Evolutionary conservation across 2,113 vertebrate genomes (phyloP), one percentile per base, ranked within the genome.

Genomic region (Rhinoderma darwinii): DNA sequence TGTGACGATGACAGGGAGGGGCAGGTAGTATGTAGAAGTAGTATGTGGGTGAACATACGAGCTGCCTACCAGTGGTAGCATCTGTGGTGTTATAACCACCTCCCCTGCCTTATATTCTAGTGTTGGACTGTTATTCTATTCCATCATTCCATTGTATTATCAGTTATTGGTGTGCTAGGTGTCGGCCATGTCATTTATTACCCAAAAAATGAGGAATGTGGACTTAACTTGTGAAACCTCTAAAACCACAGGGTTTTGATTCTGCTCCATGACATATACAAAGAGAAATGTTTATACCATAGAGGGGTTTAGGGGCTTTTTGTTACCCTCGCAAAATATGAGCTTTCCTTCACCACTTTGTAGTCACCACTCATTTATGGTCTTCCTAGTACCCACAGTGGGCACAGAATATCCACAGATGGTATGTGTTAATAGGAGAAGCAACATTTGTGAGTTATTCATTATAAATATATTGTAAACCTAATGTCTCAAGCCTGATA

Each of bases 51-150:
- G 79, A 56, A 44, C 79, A 82, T 63, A 66, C 61, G 10, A 44
- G 56, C n/a, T 30, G 77, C 20, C 66, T 54, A 11, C 44, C 44
- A 50, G 39, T 51, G 37, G 83, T 63, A 56, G 39, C 41, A 25
- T 59, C 41, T 43, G 59, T 44, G 22, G 17, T 80, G 51, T 12
- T 72, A 25, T 37, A 72, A 80, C 61, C 76, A 70, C 74, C 66
- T 82, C 66, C 47, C 77, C 43, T 81, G 59, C 63, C 18, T 86
- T 81, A 44, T 81, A 68, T 61, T 80, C 61, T 43, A 41, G 66
- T 11, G 22, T 25, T 30, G 59, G 74, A 78, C 74, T 54, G n/a
- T 32, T 35, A 82, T 43, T 39, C 25, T n/a, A 43, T 74, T 44
- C 39, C 61, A 44, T 75, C 32, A 10, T 20, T 27, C 9, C 51